A percentile compares a stretch with the other conserved stretches of the same genome.
phyloP scores from a whole-genome alignment of 2,113 vertebrate species.

The Sebastes fasciatus region DNA sequence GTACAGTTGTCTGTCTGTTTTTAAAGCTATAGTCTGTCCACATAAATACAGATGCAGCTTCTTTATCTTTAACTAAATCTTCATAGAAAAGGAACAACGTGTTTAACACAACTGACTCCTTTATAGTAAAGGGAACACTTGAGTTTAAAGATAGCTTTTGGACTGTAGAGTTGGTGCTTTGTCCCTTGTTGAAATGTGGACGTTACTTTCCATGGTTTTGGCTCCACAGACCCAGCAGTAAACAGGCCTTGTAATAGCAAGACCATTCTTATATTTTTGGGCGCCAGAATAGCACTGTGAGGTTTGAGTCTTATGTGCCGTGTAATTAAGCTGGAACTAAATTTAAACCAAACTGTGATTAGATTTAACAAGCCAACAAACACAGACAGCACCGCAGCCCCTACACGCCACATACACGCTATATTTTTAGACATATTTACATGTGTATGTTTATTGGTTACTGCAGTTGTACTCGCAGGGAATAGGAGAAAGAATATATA shows the following conservation, averaged over 20 bases:
- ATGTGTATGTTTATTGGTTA: neutral
- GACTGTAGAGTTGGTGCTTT: neutral
- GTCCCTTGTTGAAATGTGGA: constrained; percentile 17
- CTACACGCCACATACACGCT: neutral
- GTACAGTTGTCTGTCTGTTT: neutral
- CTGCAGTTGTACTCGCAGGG: neutral
- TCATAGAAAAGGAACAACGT: neutral
- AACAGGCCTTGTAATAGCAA: constrained; percentile 40
- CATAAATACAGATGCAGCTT: neutral
- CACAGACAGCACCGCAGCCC: constrained; percentile 24
- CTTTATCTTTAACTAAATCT: neutral
- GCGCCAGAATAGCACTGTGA: constrained; percentile 52
- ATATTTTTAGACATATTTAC: neutral
- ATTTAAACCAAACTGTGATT: constrained; percentile 68
- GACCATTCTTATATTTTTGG: constrained; percentile 56
- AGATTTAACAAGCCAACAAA: constrained; percentile 62
- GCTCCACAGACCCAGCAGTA: constrained; percentile 24
- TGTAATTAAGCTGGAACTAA: constrained; percentile 73
- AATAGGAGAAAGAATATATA: neutral
- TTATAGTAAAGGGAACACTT: neutral
- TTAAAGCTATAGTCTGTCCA: neutral
- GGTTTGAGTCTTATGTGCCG: constrained; percentile 55
- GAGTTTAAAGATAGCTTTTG: neutral
- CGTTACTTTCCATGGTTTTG: constrained; percentile 28
- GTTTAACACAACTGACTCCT: neutral